Base-by-base conservation (phyloP, 2,113 vertebrate genomes). In the Gymnocephalus cernua region DNA sequence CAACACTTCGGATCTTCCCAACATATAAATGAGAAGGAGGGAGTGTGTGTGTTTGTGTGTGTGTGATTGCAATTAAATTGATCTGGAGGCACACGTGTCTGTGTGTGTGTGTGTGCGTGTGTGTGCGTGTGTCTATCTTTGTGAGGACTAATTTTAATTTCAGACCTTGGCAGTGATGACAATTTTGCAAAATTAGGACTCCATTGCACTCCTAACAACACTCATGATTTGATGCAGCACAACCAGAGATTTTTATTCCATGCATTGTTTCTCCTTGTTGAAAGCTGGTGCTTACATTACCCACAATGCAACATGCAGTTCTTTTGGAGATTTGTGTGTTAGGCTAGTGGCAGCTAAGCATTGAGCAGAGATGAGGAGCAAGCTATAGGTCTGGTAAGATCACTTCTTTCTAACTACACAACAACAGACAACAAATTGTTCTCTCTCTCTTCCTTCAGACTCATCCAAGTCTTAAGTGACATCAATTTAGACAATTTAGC, bases 1-100 rank as follows among this genome's bases (percentile, higher is more conserved):
- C 69, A 83, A 86, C 84, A 83, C 10, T 16, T 65, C 47, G 56
- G 69, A 78, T 84, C 57, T 74, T 23, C 58, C 80, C 76, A 71
- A 68, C 73, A 72, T 58, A 77, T 82, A 61, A 79, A 76, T 13
- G 19, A 38, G 77, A 82, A 32, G 0, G 21, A 65, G 50, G 16
- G 32, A 25, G n/a, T n/a, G 45, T 63, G 76, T 47, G 35, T 58
- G 23, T 61, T 35, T 61, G 59, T 78, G 73, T 65, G 27, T 69
- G 44, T 51, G 19, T 47, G 45, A 65, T 41, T 68, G 56, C 68
- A 80, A 77, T 86, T 50, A 38, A 56, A 83, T 54, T 75, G 68
- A 83, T 83, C 19, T 77, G 57, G 48, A 70, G 75, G 74, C 56
- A 12, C 72, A 32, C n/a, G n/a, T n/a, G n/a, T n/a, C n/a, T 57